Evolutionary conservation across 1,140 invertebrate genomes (phyloP).

Genomic region (Drosophila sucinea): DNA sequence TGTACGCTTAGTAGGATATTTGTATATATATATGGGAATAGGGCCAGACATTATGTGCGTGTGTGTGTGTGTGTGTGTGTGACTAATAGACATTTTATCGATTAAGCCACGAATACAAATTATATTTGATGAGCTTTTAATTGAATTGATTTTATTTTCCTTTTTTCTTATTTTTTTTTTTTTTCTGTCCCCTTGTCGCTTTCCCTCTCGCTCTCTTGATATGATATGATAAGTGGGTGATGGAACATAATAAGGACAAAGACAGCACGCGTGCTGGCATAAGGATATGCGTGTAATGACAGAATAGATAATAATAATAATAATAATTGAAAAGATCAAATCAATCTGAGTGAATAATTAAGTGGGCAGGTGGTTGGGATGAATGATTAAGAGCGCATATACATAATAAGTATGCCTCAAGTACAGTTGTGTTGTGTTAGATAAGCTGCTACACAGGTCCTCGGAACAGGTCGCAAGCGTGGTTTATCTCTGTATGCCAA

Average conservation of each 20-base stretch:
- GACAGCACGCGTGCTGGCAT: background rate
- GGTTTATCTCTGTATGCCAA: too few relatives aligned
- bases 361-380: background rate
- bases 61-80: constrained; percentile 20
- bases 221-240: background rate
- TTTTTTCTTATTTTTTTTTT: constrained; percentile 16
- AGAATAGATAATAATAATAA: constrained; percentile 7
- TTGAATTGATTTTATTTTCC: constrained; percentile 70
- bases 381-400: background rate
- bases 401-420: background rate
- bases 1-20: constrained; percentile 40
- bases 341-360: constrained; percentile 10
- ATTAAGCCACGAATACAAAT: constrained; percentile 59
- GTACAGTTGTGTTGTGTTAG: too few relatives aligned
- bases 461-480: too few relatives aligned
- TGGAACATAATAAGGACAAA: constrained; percentile 29
- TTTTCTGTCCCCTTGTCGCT: constrained; percentile 16
- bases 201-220: too few relatives aligned
- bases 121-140: constrained; percentile 77
- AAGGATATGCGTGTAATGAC: constrained; percentile 9
- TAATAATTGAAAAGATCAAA: constrained; percentile 12
- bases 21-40: constrained; percentile 36
- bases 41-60: constrained; percentile 1
- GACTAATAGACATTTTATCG: constrained; percentile 66
- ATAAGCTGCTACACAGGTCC: too few relatives aligned